Base-by-base conservation (phyloP, 2,113 vertebrate genomes). In the Chaetops frenatus region DNA sequence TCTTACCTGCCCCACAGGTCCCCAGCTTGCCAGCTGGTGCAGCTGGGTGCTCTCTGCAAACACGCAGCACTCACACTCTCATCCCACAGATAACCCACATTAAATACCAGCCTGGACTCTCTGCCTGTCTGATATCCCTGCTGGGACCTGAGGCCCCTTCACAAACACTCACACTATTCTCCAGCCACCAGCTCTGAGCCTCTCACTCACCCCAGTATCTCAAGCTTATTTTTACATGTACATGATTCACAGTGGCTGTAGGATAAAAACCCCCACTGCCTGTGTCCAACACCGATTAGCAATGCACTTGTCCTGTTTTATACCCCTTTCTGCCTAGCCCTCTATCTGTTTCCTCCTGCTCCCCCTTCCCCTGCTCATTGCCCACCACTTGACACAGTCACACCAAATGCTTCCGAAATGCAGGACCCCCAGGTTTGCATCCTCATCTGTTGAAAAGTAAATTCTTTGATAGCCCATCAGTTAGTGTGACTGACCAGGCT, bases 61-160 rank as follows among this genome's bases (percentile, higher is more conserved):
- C 12, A 7, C 0, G 0, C 27, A 69, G 27, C 25, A 10, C 65
- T 58, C 13, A 33, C 25, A 25, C 15, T 10, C 35, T 65, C 0
- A 0, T 48, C 50, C 56, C 35, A 31, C 44, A n/a, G 17, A 11
- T 21, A 54, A 2, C 9, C 6, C 38, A 36, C 23, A 13, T n/a
- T 38, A 36, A 4, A 48, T 58, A 27, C 16, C 24, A 47, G 20
- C 54, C 10, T 3, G 3, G 60, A 20, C 25, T 22, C 12, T 60
- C 36, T 21, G 25, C n/a, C 66, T 10, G 1, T 51, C 20, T 53
- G 36, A 57, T 31, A 48, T 8, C 16, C 6, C 17, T 88, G 23
- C 38, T 0, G 0, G 2, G 38, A 70, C 35, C 27, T 54, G 35
- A 35, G 35, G 15, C 10, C 8, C 21, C 23, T 38, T 35, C 20